Evolutionary conservation across 1,140 invertebrate species (phyloP).

Genomic region (Achroia grisella): DNA sequence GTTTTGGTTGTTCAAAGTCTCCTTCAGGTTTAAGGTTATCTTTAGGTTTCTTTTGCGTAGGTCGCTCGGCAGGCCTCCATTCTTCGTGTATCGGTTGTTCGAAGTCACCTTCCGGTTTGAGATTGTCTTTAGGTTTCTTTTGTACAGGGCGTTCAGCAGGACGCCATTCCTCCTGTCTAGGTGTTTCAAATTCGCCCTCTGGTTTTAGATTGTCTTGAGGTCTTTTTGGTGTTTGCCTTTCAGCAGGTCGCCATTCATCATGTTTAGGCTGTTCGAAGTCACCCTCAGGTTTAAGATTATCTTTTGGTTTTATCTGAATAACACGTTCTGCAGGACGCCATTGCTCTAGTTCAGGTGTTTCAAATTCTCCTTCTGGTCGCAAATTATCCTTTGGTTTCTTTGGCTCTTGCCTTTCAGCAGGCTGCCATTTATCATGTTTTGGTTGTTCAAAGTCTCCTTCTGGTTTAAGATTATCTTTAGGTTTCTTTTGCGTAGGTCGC

Average conservation of each 20-base stretch:
- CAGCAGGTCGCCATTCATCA: constrained; percentile 46
- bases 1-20: constrained; percentile 75
- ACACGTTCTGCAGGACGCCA: constrained; percentile 63
- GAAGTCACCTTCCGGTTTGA: constrained; percentile 74
- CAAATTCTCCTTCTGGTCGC: constrained; percentile 73
- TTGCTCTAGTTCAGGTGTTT: constrained; percentile 50
- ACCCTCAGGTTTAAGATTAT: constrained; percentile 76
- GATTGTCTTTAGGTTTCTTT: constrained; percentile 68
- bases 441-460: constrained; percentile 78
- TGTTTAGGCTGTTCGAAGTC: constrained; percentile 72
- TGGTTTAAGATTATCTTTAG: constrained; percentile 74
- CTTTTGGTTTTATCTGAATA: constrained; percentile 61
- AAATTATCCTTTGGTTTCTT: constrained; percentile 77
- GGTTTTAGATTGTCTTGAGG: constrained; percentile 69
- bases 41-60: constrained; percentile 45
- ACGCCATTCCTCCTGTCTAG: constrained; percentile 58
- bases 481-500: constrained; percentile 46
- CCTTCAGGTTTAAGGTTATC: constrained; percentile 80
- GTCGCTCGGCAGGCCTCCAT: constrained; percentile 60
- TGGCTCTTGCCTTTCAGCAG: constrained; percentile 73
- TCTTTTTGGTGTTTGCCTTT: constrained; percentile 42
- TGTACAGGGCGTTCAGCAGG: constrained; percentile 49
- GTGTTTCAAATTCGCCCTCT: constrained; percentile 74
- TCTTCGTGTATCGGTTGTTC: constrained; percentile 46
- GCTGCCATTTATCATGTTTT: constrained; percentile 60